Conservation (phyloP, 2,888 invertebrate species). For the Harpagoxenus sublaevis region DNA sequence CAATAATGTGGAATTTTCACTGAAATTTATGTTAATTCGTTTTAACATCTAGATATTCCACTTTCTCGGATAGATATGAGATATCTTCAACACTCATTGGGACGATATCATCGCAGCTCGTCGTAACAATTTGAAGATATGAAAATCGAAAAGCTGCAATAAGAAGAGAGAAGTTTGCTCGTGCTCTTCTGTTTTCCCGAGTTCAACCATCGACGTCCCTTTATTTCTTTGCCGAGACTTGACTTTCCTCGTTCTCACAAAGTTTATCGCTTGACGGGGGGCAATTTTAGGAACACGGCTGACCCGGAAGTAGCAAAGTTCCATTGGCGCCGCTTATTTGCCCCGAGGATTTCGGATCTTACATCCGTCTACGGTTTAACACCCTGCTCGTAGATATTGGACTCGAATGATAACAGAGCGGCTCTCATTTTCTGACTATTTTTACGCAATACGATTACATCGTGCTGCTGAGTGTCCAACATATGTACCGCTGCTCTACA, state of each 20-base stretch:
- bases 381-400: background rate
- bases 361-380: constrained; percentile 44
- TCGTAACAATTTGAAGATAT: constrained; percentile 43
- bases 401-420: background rate
- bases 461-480: background rate
- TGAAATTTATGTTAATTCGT: background rate
- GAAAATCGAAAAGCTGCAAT: constrained; percentile 46
- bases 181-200: background rate
- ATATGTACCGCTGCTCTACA: background rate
- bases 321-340: constrained; percentile 48
- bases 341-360: constrained; percentile 37
- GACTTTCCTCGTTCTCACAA: constrained; percentile 48
- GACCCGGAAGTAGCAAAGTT: constrained; percentile 55
- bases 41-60: background rate
- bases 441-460: background rate
- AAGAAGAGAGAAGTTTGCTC: constrained; percentile 43
- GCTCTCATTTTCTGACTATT: background rate
- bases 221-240: constrained; percentile 46
- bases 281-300: constrained; percentile 53
- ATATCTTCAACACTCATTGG: constrained; percentile 1
- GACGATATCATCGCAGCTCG: constrained; percentile 28
- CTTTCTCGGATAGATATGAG: background rate
- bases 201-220: constrained; percentile 33
- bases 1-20: background rate
- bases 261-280: constrained; percentile 53